These are phyloP conservation scores for Enteromius radiatus DNA, from an alignment of 2,797 vertebrate species.

Conservation along the genomic window DNA sequence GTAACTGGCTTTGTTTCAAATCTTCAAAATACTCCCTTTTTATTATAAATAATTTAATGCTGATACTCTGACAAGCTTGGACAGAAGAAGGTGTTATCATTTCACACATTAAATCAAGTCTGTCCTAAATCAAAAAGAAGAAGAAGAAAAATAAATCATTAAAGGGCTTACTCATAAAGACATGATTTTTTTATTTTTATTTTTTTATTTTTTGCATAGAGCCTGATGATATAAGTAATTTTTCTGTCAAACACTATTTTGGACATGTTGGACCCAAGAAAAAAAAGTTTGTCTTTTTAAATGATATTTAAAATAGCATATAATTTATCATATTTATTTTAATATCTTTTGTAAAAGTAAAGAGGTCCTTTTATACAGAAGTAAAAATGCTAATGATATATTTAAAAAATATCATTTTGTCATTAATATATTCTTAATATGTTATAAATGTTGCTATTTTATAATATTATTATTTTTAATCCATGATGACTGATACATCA, in stretches of 20 bases:
- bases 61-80: background rate
- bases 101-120: slow-evolving; percentile 7
- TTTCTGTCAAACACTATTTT: background rate
- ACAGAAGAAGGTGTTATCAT: background rate
- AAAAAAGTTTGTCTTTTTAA: background rate
- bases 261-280: background rate
- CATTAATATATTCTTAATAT: background rate
- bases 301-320: background rate
- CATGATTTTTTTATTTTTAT: background rate
- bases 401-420: background rate
- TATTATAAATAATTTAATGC: background rate
- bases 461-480: background rate
- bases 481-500: background rate
- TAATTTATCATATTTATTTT: background rate
- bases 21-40: background rate
- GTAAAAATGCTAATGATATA: background rate
- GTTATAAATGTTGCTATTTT: background rate
- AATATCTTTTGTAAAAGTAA: background rate
- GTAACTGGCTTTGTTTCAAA: background rate
- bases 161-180: background rate
- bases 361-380: background rate
- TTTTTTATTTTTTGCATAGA: no score
- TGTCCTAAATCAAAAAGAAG: background rate
- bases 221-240: background rate
- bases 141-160: background rate